Evolutionary conservation across 2,888 invertebrate species (phyloP), one percentile per base, ranked within the genome.

Genomic region (Polydrusus pterygomalis): DNA sequence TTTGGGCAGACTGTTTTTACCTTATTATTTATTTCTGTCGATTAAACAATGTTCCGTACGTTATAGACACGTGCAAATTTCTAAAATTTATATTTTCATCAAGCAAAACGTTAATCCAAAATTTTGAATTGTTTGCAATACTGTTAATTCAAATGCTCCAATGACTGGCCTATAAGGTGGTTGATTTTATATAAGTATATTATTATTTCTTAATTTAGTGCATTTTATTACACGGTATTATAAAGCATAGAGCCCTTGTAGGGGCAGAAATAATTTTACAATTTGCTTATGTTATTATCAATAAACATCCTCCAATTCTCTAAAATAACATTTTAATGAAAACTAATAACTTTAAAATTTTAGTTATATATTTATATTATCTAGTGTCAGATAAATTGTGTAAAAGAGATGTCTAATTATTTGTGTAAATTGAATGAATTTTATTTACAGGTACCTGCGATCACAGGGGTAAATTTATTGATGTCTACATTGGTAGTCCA

Each of bases 381-480:
- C 40, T 40, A 40, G 40, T 40, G 40, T 40, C 40, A 40, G 40
- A 40, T 9, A 40, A 40, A 40, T 40, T 40, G 40, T 40, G 40
- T 40, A 40, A 25, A 40, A 40, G 40, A 40, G 40, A 40, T 40
- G 40, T 40, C 40, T 40, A 40, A 40, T 40, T 40, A 40, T 40
- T 40, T 40, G 40, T 40, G 40, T 40, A 40, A 40, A 40, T 40
- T 40, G 40, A 40, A 40, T 40, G 40, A 40, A 40, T 40, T 40
- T 40, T 40, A 30, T 56, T 18, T 47, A 15, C 15, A 47, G 47
- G 47, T 47, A 47, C 47, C n/a, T 47, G 47, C 15, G 47, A 47
- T 15, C 47, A 47, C 47, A 47, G 47, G 13, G 47, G 47, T n/a
- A 47, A 47, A 47, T 47, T 47, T 15, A 40, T 40, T 40, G 40